phyloP scores from a whole-genome alignment of 2,113 vertebrate species.

The Delphinus delphis region DNA sequence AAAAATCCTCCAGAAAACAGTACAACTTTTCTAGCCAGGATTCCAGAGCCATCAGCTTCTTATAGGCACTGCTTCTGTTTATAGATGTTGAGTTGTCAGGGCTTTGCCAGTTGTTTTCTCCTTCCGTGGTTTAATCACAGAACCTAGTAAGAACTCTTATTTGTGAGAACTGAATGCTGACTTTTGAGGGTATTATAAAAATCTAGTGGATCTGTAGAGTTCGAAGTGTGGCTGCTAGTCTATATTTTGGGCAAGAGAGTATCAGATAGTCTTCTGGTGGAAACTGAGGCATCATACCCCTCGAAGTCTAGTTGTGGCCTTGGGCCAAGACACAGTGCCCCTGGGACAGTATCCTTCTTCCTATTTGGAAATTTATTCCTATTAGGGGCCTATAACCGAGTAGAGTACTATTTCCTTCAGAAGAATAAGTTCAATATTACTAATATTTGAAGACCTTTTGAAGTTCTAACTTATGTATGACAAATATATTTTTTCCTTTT shows the following conservation, averaged over 20 bases:
- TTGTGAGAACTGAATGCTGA: conserved; percentile 32
- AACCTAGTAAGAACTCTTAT: not conserved
- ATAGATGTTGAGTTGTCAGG: not conserved
- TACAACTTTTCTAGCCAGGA: not conserved
- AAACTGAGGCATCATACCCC: not conserved
- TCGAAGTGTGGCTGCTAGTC: not conserved
- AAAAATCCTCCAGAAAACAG: not conserved
- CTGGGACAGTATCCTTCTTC: not conserved
- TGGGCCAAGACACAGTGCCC: not conserved
- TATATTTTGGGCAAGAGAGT: not conserved
- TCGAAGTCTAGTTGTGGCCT: not conserved
- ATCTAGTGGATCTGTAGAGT: not conserved
- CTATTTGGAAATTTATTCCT: not conserved
- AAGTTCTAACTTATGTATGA: not conserved
- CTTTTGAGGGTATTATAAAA: conserved; percentile 9
- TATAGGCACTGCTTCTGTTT: not conserved
- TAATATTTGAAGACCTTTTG: conserved; percentile 29
- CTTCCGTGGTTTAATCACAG: not conserved
- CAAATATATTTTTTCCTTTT: not conserved
- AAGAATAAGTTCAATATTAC: not conserved
- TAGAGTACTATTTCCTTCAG: not conserved
- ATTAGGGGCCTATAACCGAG: not conserved
- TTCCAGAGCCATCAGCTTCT: not conserved
- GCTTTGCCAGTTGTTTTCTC: not conserved
- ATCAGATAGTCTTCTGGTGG: not conserved